These are phyloP conservation scores for Lasioglossum pauxillum DNA, from an alignment of 2,888 invertebrate species.

Conservation along the genomic window DNA sequence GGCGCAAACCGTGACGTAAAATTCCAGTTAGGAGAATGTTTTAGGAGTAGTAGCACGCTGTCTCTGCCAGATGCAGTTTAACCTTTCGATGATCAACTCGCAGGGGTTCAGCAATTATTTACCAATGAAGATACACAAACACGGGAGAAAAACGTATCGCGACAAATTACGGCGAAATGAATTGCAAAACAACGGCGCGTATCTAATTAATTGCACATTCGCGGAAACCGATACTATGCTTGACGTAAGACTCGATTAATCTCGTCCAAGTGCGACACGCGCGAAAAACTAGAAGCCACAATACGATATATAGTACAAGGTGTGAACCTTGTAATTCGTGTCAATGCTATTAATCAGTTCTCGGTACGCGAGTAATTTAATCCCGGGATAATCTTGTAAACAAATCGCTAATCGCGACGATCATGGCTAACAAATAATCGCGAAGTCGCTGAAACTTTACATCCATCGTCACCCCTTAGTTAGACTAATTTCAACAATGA, in stretches of 20 bases:
- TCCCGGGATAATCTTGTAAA: neutral
- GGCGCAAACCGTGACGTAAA: too few species aligned
- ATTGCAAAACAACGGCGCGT: neutral
- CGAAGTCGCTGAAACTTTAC: neutral
- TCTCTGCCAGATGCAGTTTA: neutral
- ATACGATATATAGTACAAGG: neutral
- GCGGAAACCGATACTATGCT: neutral
- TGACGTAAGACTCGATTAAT: constrained; percentile 5
- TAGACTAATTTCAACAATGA: neutral
- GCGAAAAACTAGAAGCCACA: neutral
- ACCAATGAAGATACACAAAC: neutral
- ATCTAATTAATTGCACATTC: neutral
- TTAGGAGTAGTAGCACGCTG: neutral
- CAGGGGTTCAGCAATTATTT: neutral
- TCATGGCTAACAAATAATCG: neutral
- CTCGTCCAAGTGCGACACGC: neutral
- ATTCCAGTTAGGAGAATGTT: too few species aligned
- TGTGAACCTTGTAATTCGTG: neutral
- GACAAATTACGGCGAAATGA: neutral
- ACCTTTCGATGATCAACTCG: neutral
- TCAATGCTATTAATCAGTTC: constrained; percentile 1
- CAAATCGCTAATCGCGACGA: neutral
- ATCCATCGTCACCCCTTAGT: neutral
- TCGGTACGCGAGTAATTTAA: neutral
- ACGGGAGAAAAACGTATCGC: neutral